Base-by-base conservation (phyloP, 2,797 vertebrate species). In the Alauda arvensis region DNA sequence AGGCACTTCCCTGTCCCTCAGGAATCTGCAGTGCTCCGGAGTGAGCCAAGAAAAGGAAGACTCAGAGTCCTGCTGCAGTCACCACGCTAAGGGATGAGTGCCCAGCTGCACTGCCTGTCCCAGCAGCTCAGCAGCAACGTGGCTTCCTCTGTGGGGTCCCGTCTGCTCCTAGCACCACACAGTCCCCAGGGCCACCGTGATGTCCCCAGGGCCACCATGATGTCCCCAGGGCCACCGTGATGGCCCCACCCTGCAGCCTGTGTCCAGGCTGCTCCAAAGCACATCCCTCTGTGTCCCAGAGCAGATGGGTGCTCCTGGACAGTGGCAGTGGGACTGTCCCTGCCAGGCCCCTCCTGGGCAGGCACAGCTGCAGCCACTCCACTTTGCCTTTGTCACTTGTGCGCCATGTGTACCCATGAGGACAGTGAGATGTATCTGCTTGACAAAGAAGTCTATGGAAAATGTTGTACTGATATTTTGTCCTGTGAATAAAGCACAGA, bases 401-500 rank as follows among this genome's bases (percentile, higher is more conserved):
- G 43, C 60, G 8, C 83, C 68, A 70, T 29, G 70, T 49, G 87
- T 76, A 82, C 53, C 93, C 87, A 21, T 45, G 68, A 60, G 85
- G 93, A 70, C 84, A 75, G 72, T 39, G 66, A 92, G 83, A 77
- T 85, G 79, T 76, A 71, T 76, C 88, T 90, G 90, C 95, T 85
- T 85, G 83, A 66, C 82, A 82, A 81, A 88, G 85, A 33, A 77
- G 60, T 88, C 90, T 83, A 79, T 77, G 88, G 75, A 76, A 89
- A 85, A 68, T 88, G 87, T 90, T 85, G 93, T 94, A 88, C 94
- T 17, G 18, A 72, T 89, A 80, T 88, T 91, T 88, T 91, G 89
- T 94, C 96, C 95, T 94, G 76, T 89, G 94, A 97, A 97, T 96
- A 96, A 97, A 97, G 97, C 97, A 97, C 97, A 97, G 93, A 94